A percentile compares a stretch with the other conserved stretches of the same genome.
Conservation (phyloP, 2,113 vertebrate species). For the Catagonus wagneri region DNA sequence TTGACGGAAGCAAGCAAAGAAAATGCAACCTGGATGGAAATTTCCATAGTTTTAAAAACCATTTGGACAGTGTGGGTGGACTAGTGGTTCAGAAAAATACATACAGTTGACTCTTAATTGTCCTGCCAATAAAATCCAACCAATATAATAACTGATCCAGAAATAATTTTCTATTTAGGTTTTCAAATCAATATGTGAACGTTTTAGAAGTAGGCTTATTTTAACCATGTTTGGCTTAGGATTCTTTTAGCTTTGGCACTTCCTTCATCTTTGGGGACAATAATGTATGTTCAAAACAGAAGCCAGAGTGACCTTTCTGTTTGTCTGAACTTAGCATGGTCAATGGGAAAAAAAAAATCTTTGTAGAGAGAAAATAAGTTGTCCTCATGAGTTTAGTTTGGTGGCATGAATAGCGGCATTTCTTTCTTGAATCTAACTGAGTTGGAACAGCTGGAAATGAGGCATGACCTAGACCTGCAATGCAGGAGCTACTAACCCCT, state of each 20-base stretch:
- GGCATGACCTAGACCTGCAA: neutral
- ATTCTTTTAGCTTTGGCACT: neutral
- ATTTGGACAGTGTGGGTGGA: neutral
- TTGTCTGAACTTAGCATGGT: neutral
- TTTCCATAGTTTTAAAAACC: constrained; percentile 63
- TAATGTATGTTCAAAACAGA: neutral
- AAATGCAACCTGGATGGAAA: constrained; percentile 63
- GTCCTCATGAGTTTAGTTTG: neutral
- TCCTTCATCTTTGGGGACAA: constrained; percentile 23
- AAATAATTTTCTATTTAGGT: constrained; percentile 33
- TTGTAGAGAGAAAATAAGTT: neutral
- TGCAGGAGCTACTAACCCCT: neutral
- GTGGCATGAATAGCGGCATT: neutral
- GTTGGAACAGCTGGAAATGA: neutral
- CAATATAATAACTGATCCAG: neutral
- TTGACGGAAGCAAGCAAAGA: constrained; percentile 64
- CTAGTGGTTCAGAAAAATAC: neutral
- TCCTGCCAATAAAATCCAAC: constrained; percentile 15
- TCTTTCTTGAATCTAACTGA: constrained; percentile 44
- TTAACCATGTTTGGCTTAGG: constrained; percentile 25
- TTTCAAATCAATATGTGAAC: constrained; percentile 23
- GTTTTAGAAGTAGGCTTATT: neutral
- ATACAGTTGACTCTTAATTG: neutral
- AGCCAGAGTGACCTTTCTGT: neutral
- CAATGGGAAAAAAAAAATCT: neutral